Conservation (phyloP, 92 coral and sea anemone species). For the Pocillopora meandrina region DNA sequence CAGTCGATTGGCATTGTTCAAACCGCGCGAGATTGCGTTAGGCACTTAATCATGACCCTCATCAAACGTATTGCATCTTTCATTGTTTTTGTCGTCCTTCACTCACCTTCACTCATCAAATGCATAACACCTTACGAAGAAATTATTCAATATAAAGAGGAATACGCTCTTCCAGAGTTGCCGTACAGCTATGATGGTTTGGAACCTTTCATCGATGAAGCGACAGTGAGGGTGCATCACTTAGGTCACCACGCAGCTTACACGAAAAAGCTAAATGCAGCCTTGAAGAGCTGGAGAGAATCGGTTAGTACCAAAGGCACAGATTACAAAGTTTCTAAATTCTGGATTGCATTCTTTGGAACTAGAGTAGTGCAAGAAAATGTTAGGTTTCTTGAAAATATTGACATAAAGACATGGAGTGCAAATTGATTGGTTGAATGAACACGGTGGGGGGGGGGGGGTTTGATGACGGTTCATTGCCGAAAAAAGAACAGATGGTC, state of each 20-base stretch:
- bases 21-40: slow-evolving; percentile 5
- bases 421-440: not conserved
- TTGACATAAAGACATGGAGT: not conserved
- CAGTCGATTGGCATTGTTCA: not conserved
- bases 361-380: not conserved
- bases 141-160: slow-evolving; percentile 59
- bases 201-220: slow-evolving; percentile 86
- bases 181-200: slow-evolving; percentile 79
- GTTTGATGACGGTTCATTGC: not conserved
- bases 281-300: slow-evolving; percentile 78
- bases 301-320: slow-evolving; percentile 57
- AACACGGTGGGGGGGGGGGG: not conserved
- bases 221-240: slow-evolving; percentile 84
- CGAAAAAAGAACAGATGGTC: not conserved
- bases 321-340: not conserved
- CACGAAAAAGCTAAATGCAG: slow-evolving; percentile 82
- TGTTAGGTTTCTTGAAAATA: not conserved
- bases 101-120: no score
- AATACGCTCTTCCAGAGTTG: slow-evolving; percentile 74
- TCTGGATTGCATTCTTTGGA: not conserved
- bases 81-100: slow-evolving; percentile 4
- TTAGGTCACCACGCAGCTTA: slow-evolving; percentile 89
- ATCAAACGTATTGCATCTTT: not conserved
- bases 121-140: slow-evolving; percentile 55
- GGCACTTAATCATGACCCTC: slow-evolving; percentile 3